These are phyloP conservation scores for Acronicta aceris DNA, from an alignment of 2,888 invertebrate genomes.

Conservation along the genomic window DNA sequence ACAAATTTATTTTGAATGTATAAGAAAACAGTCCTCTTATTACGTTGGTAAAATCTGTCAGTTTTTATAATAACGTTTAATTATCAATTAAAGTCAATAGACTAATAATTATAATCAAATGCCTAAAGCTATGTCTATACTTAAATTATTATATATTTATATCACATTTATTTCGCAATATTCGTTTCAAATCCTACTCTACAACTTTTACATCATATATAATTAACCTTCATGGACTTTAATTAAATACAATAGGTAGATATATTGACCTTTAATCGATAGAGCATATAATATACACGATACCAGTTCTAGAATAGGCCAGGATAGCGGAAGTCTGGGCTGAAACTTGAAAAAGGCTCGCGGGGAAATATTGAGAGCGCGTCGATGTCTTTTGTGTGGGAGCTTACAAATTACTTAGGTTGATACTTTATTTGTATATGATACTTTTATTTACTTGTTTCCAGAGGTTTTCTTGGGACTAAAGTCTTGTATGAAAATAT, in stretches of 20 bases:
- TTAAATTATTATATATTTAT: not conserved
- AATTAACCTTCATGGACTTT: slow-evolving; percentile 32
- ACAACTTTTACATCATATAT: slow-evolving; percentile 18
- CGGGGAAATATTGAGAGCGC: slow-evolving; percentile 49
- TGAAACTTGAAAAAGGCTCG: not conserved
- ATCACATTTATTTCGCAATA: not conserved
- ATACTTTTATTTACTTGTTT: not conserved
- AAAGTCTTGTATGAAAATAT: no score
- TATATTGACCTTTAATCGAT: slow-evolving; percentile 37
- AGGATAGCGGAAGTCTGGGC: slow-evolving; percentile 23
- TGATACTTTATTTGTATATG: no score
- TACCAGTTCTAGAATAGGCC: slow-evolving; percentile 30
- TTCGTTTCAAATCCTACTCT: not conserved
- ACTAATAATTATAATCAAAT: not conserved
- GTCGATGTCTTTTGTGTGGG: slow-evolving; percentile 71
- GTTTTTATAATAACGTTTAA: no score
- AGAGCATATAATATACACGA: slow-evolving; percentile 16
- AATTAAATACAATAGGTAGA: slow-evolving; percentile 24
- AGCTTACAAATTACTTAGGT: slow-evolving; percentile 15
- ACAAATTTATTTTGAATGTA: no score
- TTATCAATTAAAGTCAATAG: not conserved
- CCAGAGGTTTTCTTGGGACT: not conserved
- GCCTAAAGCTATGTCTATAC: not conserved
- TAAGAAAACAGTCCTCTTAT: no score
- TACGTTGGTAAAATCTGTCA: no score